Conservation (phyloP, 1,140 invertebrate genomes). For the Penaeus chinensis region DNA sequence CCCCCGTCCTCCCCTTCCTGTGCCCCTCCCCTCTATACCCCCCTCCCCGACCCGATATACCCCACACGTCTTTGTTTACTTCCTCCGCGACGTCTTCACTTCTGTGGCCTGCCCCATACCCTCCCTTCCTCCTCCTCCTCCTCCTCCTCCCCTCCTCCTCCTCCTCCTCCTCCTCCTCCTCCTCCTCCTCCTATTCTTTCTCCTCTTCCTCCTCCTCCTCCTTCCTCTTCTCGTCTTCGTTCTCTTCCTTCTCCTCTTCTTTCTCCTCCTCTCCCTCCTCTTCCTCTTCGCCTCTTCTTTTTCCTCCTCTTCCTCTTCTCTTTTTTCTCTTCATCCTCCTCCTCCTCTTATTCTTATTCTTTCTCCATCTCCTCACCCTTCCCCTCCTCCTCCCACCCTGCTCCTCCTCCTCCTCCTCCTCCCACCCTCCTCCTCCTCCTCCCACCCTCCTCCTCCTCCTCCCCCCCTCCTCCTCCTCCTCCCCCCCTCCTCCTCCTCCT, state of each 20-base stretch:
- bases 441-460: no score
- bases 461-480: no score
- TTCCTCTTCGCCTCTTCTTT: no score
- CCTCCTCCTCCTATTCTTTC: background rate
- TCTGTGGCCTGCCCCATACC: background rate
- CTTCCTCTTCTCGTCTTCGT: background rate
- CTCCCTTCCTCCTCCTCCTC: background rate
- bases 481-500: background rate
- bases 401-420: background rate
- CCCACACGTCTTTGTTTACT: background rate
- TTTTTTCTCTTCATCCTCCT: background rate
- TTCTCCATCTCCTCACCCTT: background rate
- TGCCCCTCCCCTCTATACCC: no score
- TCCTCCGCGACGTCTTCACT: background rate
- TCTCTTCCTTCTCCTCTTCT: background rate
- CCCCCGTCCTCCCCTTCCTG: no score
- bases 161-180: background rate
- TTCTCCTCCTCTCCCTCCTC: no score
- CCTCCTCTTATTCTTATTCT: background rate
- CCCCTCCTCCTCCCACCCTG: background rate
- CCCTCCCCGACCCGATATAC: background rate
- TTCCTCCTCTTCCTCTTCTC: no score
- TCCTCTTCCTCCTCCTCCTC: background rate
- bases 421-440: background rate
- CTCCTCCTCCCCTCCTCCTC: background rate